A percentile compares a stretch with the other conserved stretches of the same genome.
Evolutionary conservation across 2,113 vertebrate species (phyloP).

Genomic region (Tenebrosternarchus preto): DNA sequence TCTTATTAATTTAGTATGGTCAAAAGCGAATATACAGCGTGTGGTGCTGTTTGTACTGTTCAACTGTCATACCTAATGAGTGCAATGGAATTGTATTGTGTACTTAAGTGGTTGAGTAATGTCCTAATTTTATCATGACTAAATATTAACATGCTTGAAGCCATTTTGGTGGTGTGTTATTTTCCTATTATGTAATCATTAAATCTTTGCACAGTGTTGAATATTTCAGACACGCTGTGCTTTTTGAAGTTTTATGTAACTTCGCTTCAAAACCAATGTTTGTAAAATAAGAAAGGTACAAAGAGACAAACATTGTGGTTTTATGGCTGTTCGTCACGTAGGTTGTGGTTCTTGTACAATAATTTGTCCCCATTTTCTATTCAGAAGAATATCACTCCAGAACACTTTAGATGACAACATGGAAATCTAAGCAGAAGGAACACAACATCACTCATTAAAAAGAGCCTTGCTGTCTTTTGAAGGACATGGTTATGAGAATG

Average conservation of each 20-base stretch:
- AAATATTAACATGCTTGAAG: constrained; percentile 25
- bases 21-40: neutral
- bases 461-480: neutral
- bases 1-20: neutral
- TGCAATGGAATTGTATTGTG: neutral
- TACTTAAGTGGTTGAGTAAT: neutral
- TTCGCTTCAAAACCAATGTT: too few relatives aligned
- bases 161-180: constrained; percentile 7
- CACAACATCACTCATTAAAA: neutral
- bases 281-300: neutral
- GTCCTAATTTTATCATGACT: constrained; percentile 3
- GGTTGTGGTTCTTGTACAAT: too few relatives aligned
- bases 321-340: too few relatives aligned
- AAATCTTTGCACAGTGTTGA: neutral
- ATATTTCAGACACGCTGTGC: neutral
- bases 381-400: neutral
- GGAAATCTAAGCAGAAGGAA: neutral
- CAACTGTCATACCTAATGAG: neutral
- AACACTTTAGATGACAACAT: neutral
- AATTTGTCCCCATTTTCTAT: neutral
- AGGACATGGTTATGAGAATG: neutral
- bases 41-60: neutral
- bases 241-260: neutral
- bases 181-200: neutral
- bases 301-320: neutral